Base-by-base conservation (phyloP, 2,888 invertebrate species). In the Arge pagana region DNA sequence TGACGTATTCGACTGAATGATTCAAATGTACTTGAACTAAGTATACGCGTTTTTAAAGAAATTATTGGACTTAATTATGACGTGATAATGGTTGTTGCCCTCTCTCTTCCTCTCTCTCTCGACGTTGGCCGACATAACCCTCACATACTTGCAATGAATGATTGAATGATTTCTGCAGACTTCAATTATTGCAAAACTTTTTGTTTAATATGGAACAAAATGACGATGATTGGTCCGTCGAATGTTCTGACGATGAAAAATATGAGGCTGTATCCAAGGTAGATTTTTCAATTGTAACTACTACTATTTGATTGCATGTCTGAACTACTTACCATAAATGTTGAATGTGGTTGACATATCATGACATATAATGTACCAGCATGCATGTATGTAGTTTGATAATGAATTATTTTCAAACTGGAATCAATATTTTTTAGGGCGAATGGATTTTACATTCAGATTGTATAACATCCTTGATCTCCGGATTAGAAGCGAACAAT, bases 401-500 rank as follows among this genome's bases (percentile, higher is more conserved):
- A 8, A 8, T 43, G 3, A 23, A 11, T 26, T 36, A 15, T 49
- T 13, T 41, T 16, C 13, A 10, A 15, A 13, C 50, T 13, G 15
- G 50, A 48, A 37, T 23, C n/a, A 8, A 15, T 11, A 39, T 23
- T 16, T 40, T 43, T 2, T 45, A 76, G 75, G 64, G 63, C 21
- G 72, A 80, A 59, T 88, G 87, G 83, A 83, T 83, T 69, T 85
- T 89, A 0, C 80, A 83, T 26, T 81, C 88, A 0, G 84, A 85
- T 39, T 89, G 89, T 65, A 78, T 92, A 43, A 83, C 89, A 56
- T 80, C 81, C 21, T 79, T 91, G 42, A 92, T 91, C 67, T 83
- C 85, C 55, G 80, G 82, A 57, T 77, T 93, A 6, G 88, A 89
- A 50, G 63, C 59, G 56, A 85, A 83, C 63, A 85, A 83, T 33